Evolutionary conservation across 2,888 invertebrate species (phyloP), one percentile per base, ranked within the genome.

Genomic region (Altica lythri): DNA sequence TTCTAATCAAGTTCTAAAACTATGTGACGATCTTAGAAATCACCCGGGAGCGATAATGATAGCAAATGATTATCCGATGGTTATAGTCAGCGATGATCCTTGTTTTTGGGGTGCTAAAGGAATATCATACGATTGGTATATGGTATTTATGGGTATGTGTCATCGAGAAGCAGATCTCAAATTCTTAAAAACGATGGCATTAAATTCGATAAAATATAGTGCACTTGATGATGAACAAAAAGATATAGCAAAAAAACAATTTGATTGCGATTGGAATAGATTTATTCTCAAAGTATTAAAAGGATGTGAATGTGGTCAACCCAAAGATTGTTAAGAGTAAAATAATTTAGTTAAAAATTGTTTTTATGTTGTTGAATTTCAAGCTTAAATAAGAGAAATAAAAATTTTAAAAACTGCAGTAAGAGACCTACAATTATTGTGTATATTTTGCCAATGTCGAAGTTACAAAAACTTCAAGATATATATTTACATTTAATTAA

Each of bases 61-160:
- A 42, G 83, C 88, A 2, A 77, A 82, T 12, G 82, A 83, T 32
- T 80, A 83, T 67, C 89, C 91, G 0, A 80, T 90, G 0, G 86
- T 91, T 0, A 77, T 91, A 14, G 86, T 87, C 0, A 85, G 86
- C 62, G 91, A 91, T 62, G 90, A 90, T 73, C 90, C 90, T 0
- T 86, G 64, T 70, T 86, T 72, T 34, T 91, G 90, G 90, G 86
- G 85, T 5, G 84, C 87, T 0, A 80, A 81, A 56, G 86, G 83
- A 0, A 71, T 91, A 6, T 85, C 86, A 38, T 86, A 90, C 64
- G 92, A 92, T 67, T 88, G 86, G 70, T 92, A 91, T 68, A 82
- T 87, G 42, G 86, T 88, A 0, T 91, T 91, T 63, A 79, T 90
- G 71, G 90, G 85, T 0, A 83, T 90, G 2, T 85, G 88, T 14